Conservation (phyloP, 2,113 vertebrate genomes). For the Apodemus sylvaticus region DNA sequence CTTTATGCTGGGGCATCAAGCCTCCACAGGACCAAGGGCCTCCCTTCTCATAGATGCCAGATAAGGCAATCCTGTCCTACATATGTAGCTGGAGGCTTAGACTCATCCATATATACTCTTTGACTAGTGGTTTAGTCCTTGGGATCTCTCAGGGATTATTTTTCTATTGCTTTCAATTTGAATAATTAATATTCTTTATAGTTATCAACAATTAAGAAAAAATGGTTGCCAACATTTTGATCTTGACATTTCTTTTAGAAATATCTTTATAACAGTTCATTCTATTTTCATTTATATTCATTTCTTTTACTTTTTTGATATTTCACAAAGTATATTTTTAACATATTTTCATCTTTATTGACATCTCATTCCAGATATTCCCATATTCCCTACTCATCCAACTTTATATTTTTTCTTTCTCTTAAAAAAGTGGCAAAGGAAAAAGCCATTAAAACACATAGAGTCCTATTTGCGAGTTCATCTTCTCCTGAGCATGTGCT, state of each 20-base stretch:
- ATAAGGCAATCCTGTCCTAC: too few relatives aligned
- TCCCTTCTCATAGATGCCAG: too few relatives aligned
- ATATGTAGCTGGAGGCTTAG: too few relatives aligned
- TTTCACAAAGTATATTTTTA: neutral
- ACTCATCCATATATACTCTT: too few relatives aligned
- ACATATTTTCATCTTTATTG: neutral
- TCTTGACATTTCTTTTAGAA: neutral
- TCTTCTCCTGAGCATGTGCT: neutral
- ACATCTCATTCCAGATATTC: neutral
- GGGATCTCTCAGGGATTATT: neutral
- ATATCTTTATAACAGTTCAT: neutral
- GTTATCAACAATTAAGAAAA: neutral
- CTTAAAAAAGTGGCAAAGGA: neutral
- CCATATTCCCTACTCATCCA: neutral
- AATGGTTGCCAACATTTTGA: neutral
- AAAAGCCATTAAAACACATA: neutral
- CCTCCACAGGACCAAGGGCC: too few relatives aligned
- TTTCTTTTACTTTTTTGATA: neutral
- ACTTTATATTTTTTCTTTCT: neutral
- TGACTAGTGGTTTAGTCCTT: too few relatives aligned
- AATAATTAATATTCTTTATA: neutral
- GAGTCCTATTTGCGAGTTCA: neutral
- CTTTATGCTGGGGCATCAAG: too few relatives aligned
- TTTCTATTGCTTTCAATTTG: neutral
- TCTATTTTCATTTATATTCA: neutral